These are phyloP conservation scores for silkworm (Bombyx mori) DNA, from an alignment of 1,140 invertebrate species.

Conservation along the genomic window ASM3026992v2 NC_085110.1:5795001-5795500, in stretches of 20 bases:
- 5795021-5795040: background rate
- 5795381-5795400: background rate
- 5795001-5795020: constrained; percentile 1
- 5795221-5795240: background rate
- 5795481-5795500: background rate
- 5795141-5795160: background rate
- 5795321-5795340: background rate
- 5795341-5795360: constrained; percentile 1
- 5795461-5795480: background rate
- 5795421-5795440: background rate
- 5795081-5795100: background rate
- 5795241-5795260: background rate
- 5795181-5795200: background rate
- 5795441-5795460: background rate
- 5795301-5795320: background rate
- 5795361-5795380: background rate
- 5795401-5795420: background rate
- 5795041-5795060: constrained; percentile 1
- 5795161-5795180: background rate
- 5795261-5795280: background rate
- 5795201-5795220: background rate
- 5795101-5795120: background rate
- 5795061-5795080: background rate
- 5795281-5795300: background rate
- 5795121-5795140: background rate